A percentile compares a stretch with the other conserved stretches of the same genome.
Conservation (phyloP, 2,888 invertebrate genomes). For the Arrhopalites spinosus region DNA sequence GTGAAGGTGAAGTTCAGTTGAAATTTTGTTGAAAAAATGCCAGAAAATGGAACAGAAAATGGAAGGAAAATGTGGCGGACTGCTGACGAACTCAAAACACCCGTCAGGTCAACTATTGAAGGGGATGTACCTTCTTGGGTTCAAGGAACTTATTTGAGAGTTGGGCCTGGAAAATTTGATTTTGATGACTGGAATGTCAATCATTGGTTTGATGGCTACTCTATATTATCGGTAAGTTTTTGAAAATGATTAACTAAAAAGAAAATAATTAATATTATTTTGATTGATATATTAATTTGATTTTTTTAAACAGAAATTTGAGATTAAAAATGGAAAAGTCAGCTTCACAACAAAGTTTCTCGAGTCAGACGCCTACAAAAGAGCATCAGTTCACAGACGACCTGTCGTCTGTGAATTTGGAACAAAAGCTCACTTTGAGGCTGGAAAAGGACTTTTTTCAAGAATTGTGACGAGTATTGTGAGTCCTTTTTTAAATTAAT, state of each 20-base stretch:
- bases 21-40: constrained; percentile 29
- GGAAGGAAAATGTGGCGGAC: constrained; percentile 48
- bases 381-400: constrained; percentile 59
- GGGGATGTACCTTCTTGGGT: constrained; percentile 47
- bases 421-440: constrained; percentile 54
- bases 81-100: constrained; percentile 41
- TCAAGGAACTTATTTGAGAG: constrained; percentile 58
- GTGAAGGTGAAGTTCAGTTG: no score
- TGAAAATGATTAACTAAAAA: no score
- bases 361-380: constrained; percentile 61
- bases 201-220: constrained; percentile 63
- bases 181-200: constrained; percentile 60
- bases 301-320: constrained; percentile 57
- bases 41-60: constrained; percentile 26
- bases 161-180: constrained; percentile 63
- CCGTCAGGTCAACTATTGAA: constrained; percentile 41
- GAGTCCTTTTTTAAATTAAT: constrained; percentile 28
- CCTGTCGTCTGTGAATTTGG: constrained; percentile 62
- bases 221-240: constrained; percentile 58
- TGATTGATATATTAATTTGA: no score
- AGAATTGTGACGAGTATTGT: constrained; percentile 44
- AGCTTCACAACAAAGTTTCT: constrained; percentile 59
- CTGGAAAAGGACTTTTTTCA: constrained; percentile 50
- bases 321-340: constrained; percentile 59
- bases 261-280: no score